Percentiles rank a stretch among this genome's conserved stretches.
These are phyloP conservation scores for Hyles vespertilio DNA, from an alignment of 1,140 invertebrate species.

Conservation along the genomic window DNA sequence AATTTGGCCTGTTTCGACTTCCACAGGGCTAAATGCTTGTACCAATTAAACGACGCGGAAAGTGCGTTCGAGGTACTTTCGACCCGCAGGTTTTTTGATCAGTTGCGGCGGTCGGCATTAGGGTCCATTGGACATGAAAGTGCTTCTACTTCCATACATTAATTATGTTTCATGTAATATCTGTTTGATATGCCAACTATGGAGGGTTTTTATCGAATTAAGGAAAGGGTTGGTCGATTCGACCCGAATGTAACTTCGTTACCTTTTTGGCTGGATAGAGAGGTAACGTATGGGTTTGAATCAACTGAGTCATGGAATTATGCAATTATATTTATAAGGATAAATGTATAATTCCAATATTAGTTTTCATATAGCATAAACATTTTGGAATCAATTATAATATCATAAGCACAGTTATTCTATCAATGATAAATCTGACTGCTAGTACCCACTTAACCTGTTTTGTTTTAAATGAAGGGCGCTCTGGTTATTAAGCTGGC, in stretches of 20 bases:
- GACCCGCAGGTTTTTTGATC: conserved; percentile 23
- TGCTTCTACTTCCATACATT: conserved; percentile 20
- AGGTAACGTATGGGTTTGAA: no score
- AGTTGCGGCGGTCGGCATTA: conserved; percentile 8
- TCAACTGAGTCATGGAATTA: background rate
- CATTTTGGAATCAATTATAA: no score
- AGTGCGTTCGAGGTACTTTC: conserved; percentile 36
- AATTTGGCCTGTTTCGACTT: conserved; percentile 63
- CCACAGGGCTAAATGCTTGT: conserved; percentile 53
- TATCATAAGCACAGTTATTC: no score
- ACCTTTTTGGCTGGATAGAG: no score
- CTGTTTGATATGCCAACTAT: conserved; percentile 15
- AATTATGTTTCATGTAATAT: conserved; percentile 13
- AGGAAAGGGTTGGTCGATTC: no score
- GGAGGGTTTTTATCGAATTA: background rate
- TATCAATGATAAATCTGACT: no score
- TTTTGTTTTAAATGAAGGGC: no score
- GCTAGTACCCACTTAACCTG: no score
- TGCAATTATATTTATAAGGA: background rate
- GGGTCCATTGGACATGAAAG: conserved; percentile 3
- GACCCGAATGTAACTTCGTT: no score
- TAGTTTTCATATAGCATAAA: no score
- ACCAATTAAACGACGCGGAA: conserved; percentile 63
- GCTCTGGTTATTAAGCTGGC: no score
- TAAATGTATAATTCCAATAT: no score